These are phyloP conservation scores for Sebastes diaconus DNA, from an alignment of 2,797 vertebrate species.

Conservation along the genomic window DNA sequence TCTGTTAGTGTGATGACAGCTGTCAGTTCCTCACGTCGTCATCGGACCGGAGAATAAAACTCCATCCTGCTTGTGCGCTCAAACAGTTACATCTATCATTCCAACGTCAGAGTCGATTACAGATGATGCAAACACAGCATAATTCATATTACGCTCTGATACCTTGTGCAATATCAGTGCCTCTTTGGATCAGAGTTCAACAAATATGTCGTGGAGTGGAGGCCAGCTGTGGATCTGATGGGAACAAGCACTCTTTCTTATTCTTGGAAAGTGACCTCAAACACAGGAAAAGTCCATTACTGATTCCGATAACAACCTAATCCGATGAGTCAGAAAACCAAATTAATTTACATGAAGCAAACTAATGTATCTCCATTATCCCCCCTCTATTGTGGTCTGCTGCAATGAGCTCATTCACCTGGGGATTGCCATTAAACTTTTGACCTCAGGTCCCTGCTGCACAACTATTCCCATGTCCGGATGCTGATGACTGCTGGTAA, in stretches of 20 bases:
- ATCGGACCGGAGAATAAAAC: not conserved
- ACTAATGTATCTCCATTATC: slow-evolving; percentile 19
- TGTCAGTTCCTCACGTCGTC: slow-evolving; percentile 19
- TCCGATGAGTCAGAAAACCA: not conserved
- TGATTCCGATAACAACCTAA: slow-evolving; percentile 10
- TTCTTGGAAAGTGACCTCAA: not conserved
- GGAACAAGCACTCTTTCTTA: not conserved
- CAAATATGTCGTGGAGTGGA: not conserved
- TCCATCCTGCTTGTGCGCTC: not conserved
- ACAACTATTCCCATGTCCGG: not conserved
- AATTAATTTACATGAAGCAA: slow-evolving; percentile 11
- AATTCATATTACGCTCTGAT: slow-evolving; percentile 10
- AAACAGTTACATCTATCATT: slow-evolving; percentile 2
- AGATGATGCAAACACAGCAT: slow-evolving; percentile 17
- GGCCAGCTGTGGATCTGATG: not conserved
- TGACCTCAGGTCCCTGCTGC: not conserved
- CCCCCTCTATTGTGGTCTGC: not conserved
- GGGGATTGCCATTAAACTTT: not conserved
- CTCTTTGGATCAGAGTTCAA: slow-evolving; percentile 23
- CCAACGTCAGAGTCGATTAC: slow-evolving; percentile 10
- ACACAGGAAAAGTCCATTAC: slow-evolving; percentile 17
- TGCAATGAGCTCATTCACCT: slow-evolving; percentile 8
- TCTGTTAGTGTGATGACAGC: slow-evolving; percentile 17
- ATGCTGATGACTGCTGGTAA: not conserved
- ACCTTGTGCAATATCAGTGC: not conserved